These are phyloP conservation scores for Atlantisia rogersi DNA, from an alignment of 2,113 vertebrate genomes.

Conservation along the genomic window DNA sequence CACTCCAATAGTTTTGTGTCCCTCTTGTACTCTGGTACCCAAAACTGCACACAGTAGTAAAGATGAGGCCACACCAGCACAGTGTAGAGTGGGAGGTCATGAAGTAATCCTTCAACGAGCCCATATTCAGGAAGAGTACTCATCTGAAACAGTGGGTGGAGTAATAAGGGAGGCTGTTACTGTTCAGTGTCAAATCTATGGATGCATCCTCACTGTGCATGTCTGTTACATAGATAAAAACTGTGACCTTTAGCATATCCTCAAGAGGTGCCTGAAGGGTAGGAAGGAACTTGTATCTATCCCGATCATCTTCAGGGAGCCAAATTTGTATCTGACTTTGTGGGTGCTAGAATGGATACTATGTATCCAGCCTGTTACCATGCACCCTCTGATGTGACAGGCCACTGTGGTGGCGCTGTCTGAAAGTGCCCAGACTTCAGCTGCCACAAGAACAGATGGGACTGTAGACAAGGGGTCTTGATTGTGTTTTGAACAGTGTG, in stretches of 20 bases:
- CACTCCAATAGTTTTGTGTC: no score
- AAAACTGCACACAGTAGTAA: no score
- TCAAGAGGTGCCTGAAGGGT: neutral
- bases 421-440: neutral
- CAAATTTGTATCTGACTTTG: neutral
- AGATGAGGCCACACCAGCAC: no score
- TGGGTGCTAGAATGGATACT: neutral
- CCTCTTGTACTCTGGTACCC: no score
- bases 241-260: neutral
- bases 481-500: neutral
- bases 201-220: neutral
- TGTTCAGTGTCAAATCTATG: neutral
- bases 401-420: neutral
- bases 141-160: neutral
- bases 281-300: neutral
- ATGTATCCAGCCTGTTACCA: neutral
- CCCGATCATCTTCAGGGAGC: neutral
- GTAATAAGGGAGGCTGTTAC: neutral
- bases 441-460: neutral
- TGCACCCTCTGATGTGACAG: neutral
- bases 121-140: neutral
- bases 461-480: neutral
- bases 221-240: neutral
- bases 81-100: neutral
- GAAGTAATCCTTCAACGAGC: neutral